Base-by-base conservation (phyloP, 2,888 invertebrate genomes). In the Acleris emargana region DNA sequence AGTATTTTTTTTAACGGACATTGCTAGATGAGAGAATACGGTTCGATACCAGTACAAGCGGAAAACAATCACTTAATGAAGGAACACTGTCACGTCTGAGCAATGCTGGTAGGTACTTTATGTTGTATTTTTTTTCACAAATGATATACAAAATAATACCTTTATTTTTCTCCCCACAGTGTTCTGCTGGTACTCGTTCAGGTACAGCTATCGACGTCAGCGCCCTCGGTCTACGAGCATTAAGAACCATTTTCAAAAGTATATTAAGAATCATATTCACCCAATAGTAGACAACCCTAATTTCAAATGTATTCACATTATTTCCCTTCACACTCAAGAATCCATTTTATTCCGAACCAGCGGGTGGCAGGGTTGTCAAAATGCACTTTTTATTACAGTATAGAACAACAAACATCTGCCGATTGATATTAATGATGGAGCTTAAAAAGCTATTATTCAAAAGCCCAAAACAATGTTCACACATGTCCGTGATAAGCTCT, bases 371-470 rank as follows among this genome's bases (percentile, higher is more conserved):
- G 57, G 66, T 57, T 18, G 61, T 61, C 45, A 57, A 64, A 66
- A 66, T 20, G 18, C 16, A 32, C 66, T 61, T 66, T 66, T 66
- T 66, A 66, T 64, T 64, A 55, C 22, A 60, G 49, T 51, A 57
- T 42, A 20, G 54, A 60, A 54, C 58, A 59, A 59, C 54, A 59
- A 55, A 66, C 66, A 66, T 61, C 66, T 66, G 66, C 60, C 66
- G 66, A 66, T 66, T 66, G 66, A 66, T 66, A 66, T 66, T 66
- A 66, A 66, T 66, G 66, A 61, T 66, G 60, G 17, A 61, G 61
- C 61, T 66, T 66, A 66, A 66, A 66, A 66, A 66, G 38, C 66
- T 59, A 66, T 66, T 66, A 66, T 61, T 66, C 25, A 45, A 45
- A 58, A 63, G 47, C 28, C 18, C 28, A 5, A 57, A 57, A 66